Evolutionary conservation across 2,113 vertebrate genomes (phyloP), one percentile per base, ranked within the genome.

Genomic region (Cygnus buccinator): DNA sequence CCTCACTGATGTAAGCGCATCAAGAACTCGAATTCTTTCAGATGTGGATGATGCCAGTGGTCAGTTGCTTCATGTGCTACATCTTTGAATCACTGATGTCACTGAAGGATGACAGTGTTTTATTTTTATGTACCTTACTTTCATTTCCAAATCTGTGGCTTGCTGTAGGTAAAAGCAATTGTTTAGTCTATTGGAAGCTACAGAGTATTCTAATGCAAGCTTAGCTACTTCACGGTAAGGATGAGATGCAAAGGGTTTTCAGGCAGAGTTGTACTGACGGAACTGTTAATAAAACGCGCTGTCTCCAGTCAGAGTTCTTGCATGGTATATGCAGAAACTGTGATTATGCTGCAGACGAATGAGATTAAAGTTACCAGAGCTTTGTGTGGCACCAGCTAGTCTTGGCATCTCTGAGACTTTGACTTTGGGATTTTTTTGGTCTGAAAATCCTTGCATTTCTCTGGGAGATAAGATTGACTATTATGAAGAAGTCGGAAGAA

Each of bases 231-330:
- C 29, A 10, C 25, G 39, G 58, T 29, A 11, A 78, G 66, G 71
- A 21, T 21, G 44, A 83, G 58, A 20, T 33, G 41, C 66, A 31
- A 5, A 65, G 6, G 57, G 28, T 52, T 85, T 82, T 70, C 17
- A 65, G 62, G 54, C 70, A 63, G 61, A 33, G 52, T 46, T 75
- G n/a, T 75, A 62, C 29, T 74, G 52, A 59, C 43, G 14, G 28
- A 5, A 0, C n/a, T 86, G 19, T 73, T 52, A 50, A 72, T 44
- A 62, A 59, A 55, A 25, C 1, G 1, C 31, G 1, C 46, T 2
- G 37, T 39, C 10, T 87, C 31, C 48, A 41, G 57, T 41, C 41
- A 37, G 37, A 83, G 31, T 13, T 79, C 71, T 85, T 63, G 12
- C 33, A 55, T 50, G 58, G 63, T 35, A 9, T 4, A 4, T 6